Evolutionary conservation across 2,113 vertebrate species (phyloP).

Genomic region (Tamias sibiricus): DNA sequence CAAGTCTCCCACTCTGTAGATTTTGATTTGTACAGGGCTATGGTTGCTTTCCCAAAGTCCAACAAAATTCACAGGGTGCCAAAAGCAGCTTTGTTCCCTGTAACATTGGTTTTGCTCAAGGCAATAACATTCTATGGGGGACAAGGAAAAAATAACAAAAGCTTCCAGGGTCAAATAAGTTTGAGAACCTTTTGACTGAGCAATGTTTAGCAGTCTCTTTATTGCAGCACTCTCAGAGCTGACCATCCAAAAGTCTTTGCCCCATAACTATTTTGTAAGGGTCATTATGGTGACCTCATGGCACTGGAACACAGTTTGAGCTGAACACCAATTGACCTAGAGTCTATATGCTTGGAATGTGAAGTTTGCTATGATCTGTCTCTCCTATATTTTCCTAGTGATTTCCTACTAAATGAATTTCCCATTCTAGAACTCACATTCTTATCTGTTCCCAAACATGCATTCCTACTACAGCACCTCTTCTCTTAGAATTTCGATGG

Average conservation of each 20-base stretch:
- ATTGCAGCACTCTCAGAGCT: not conserved
- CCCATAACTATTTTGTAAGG: not conserved
- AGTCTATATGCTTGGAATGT: not conserved
- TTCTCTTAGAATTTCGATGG: not conserved
- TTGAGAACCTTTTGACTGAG: not conserved
- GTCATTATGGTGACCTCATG: not conserved
- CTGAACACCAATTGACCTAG: not conserved
- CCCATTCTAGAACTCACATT: not conserved
- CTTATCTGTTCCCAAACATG: not conserved
- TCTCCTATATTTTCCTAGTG: not conserved
- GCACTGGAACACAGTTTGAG: not conserved
- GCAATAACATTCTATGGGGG: not conserved
- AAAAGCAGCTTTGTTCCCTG: not conserved
- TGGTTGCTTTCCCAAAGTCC: not conserved
- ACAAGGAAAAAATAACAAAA: not conserved
- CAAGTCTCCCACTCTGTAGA: not conserved
- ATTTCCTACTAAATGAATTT: constrained; percentile 1
- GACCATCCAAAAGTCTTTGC: not conserved
- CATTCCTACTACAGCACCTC: not conserved
- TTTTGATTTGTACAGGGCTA: not conserved
- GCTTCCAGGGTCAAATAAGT: not conserved
- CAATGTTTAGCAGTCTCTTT: not conserved
- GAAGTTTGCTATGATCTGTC: not conserved
- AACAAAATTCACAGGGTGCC: not conserved
- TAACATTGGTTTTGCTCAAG: not conserved